These are phyloP conservation scores for Lutraria lutraria DNA, from an alignment of 2,888 invertebrate species.

Conservation along the genomic window DNA sequence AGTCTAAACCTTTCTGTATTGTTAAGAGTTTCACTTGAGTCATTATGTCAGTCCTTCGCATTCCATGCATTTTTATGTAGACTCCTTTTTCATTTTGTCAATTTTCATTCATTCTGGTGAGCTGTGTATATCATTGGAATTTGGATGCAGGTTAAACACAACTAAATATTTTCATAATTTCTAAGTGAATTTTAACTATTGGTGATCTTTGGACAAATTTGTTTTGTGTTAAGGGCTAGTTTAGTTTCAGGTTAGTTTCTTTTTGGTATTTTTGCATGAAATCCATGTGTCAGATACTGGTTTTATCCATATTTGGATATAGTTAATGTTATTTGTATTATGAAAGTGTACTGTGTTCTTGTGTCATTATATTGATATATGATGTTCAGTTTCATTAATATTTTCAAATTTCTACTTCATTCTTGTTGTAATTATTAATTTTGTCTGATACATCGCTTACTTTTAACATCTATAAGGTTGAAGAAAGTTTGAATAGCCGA, in stretches of 20 bases:
- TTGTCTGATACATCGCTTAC: too few relatives aligned
- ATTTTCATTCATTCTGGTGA: background rate
- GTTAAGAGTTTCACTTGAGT: background rate
- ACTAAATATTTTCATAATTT: too few relatives aligned
- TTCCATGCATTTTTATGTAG: conserved; percentile 9
- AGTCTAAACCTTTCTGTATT: conserved; percentile 3
- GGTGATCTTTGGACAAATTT: background rate
- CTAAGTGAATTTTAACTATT: background rate
- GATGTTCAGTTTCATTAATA: too few relatives aligned
- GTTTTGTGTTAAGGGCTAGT: background rate
- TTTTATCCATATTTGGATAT: too few relatives aligned
- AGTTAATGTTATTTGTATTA: too few relatives aligned
- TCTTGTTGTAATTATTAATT: too few relatives aligned
- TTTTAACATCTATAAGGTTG: too few relatives aligned
- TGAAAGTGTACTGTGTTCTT: too few relatives aligned
- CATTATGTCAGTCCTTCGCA: background rate
- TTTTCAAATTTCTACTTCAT: too few relatives aligned
- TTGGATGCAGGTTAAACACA: background rate
- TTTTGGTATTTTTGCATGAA: background rate
- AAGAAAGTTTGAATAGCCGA: too few relatives aligned
- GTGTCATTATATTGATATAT: too few relatives aligned
- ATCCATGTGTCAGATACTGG: background rate
- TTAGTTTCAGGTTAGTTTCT: background rate
- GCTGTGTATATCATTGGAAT: background rate
- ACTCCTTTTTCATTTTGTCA: background rate